phyloP scores from a whole-genome alignment of 2,113 vertebrate species.

The Melanotaenia duboulayi region DNA sequence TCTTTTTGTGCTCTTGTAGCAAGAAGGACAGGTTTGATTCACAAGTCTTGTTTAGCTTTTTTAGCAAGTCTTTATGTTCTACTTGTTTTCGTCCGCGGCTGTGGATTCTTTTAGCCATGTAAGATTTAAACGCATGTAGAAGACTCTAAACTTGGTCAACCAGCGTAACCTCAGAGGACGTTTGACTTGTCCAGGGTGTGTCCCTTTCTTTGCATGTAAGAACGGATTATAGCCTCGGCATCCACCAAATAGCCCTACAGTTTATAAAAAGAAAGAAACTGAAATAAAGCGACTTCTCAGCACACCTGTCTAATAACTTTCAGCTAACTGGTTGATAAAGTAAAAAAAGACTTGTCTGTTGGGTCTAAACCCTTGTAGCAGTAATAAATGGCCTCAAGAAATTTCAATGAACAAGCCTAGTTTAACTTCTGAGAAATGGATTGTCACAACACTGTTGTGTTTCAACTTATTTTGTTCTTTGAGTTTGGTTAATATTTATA shows the following conservation, averaged over 20 bases:
- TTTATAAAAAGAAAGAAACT: slow-evolving; percentile 7
- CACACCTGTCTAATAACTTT: neutral
- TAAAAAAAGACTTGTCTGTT: slow-evolving; percentile 14
- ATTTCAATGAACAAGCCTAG: neutral
- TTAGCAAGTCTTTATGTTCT: neutral
- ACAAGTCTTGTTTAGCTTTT: neutral
- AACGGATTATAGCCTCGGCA: neutral
- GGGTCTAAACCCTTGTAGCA: slow-evolving; percentile 7
- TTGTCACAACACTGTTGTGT: neutral
- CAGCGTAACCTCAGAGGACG: slow-evolving; percentile 11
- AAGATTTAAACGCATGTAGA: slow-evolving; percentile 41
- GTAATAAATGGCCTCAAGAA: slow-evolving; percentile 5
- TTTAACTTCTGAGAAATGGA: neutral
- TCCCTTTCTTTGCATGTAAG: slow-evolving; percentile 26
- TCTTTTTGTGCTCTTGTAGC: neutral
- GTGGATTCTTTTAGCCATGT: slow-evolving; percentile 9
- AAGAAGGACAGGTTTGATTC: slow-evolving; percentile 11
- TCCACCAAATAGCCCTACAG: neutral
- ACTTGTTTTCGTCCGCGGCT: neutral
- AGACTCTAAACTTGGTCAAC: slow-evolving; percentile 12
- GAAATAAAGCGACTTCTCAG: neutral
- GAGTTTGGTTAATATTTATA: neutral
- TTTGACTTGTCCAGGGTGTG: slow-evolving; percentile 38
- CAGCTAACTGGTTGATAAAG: slow-evolving; percentile 6
- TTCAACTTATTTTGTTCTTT: neutral